These are phyloP conservation scores for Brachionus manjavacas DNA, from an alignment of 1,140 invertebrate species.

Conservation along the genomic window DNA sequence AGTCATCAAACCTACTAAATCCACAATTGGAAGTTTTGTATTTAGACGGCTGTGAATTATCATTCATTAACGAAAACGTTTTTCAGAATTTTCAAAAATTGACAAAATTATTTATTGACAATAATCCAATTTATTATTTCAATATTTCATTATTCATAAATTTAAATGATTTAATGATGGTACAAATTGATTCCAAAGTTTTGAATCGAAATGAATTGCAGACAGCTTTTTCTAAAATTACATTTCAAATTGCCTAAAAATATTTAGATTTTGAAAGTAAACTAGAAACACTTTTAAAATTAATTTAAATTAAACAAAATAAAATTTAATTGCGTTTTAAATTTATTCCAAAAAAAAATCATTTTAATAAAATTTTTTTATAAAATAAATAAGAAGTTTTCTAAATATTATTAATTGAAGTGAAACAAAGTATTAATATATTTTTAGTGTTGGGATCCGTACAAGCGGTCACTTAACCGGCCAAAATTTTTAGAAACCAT, in stretches of 20 bases:
- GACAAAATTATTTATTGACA: neutral
- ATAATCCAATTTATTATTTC: neutral
- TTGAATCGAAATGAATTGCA: neutral
- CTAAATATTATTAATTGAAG: no score
- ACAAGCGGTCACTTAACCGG: no score
- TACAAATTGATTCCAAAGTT: neutral
- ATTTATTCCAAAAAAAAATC: no score
- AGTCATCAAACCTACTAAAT: neutral
- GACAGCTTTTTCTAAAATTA: neutral
- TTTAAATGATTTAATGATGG: neutral
- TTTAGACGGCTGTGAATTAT: neutral
- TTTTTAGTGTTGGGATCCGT: no score
- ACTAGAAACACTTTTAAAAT: no score
- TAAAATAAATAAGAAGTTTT: no score
- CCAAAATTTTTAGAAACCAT: no score
- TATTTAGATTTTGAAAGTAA: no score
- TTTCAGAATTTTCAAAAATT: neutral
- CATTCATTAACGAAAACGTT: neutral
- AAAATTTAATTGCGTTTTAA: no score
- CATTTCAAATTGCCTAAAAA: neutral
- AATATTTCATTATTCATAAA: neutral
- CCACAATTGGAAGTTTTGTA: neutral
- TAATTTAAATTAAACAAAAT: no score
- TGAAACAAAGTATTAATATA: no score
- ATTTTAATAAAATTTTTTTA: no score